Percentiles rank a stretch among this genome's conserved stretches.
Conservation (phyloP, 2,888 invertebrate genomes). For the Strigamia transsilvanica region DNA sequence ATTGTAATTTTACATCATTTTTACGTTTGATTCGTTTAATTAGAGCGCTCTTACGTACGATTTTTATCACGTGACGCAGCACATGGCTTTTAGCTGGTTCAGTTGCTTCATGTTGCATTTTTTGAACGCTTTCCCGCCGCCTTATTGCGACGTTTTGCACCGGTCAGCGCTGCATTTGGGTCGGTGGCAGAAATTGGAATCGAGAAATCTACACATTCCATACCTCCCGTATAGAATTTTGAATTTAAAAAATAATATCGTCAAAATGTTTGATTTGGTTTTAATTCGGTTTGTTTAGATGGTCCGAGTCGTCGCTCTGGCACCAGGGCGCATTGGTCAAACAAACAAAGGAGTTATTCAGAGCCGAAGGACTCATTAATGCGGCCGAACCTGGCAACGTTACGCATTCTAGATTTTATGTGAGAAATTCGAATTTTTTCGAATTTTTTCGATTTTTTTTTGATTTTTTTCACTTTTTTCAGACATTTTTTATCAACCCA, state of each 20-base stretch:
- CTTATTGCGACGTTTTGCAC: slow-evolving; percentile 88
- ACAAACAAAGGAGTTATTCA: slow-evolving; percentile 76
- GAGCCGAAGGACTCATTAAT: slow-evolving; percentile 80
- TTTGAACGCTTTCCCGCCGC: slow-evolving; percentile 73
- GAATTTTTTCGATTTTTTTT: slow-evolving; percentile 6
- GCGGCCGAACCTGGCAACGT: slow-evolving; percentile 87
- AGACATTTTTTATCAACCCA: slow-evolving; percentile 80
- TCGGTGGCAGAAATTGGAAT: slow-evolving; percentile 74
- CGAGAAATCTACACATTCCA: slow-evolving; percentile 63
- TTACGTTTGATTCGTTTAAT: slow-evolving; percentile 57
- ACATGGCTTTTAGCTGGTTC: slow-evolving; percentile 83
- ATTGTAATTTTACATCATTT: slow-evolving; percentile 35
- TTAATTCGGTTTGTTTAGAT: slow-evolving; percentile 61
- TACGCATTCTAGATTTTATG: slow-evolving; percentile 85
- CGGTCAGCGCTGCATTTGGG: slow-evolving; percentile 90
- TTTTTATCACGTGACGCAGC: slow-evolving; percentile 82
- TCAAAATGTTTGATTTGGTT: not conserved
- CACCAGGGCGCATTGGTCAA: slow-evolving; percentile 78
- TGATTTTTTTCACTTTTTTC: slow-evolving; percentile 28
- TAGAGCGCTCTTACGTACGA: slow-evolving; percentile 76
- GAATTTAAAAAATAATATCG: not conserved
- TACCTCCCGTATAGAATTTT: not conserved
- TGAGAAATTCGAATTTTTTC: slow-evolving; percentile 67
- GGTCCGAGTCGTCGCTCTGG: slow-evolving; percentile 75
- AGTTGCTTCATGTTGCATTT: slow-evolving; percentile 83